Evolutionary conservation across 2,888 invertebrate species (phyloP).

Genomic region (Epirrhoe alternata): DNA sequence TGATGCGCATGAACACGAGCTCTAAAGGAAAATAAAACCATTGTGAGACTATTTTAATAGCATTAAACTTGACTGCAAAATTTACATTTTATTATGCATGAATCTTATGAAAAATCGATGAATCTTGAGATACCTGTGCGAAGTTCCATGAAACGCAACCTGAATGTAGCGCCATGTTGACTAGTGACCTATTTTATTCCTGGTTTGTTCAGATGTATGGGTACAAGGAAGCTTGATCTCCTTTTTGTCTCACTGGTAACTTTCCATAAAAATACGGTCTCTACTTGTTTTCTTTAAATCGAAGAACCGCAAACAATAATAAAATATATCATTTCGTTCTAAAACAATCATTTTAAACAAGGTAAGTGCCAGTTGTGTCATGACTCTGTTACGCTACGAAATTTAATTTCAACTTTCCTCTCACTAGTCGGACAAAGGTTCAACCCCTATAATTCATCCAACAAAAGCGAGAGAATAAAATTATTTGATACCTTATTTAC

Average conservation of each 20-base stretch:
- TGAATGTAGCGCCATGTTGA: background rate
- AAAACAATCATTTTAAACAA: background rate
- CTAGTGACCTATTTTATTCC: background rate
- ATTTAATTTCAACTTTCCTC: constrained; percentile 44
- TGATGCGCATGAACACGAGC: too few species aligned
- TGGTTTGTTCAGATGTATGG: background rate
- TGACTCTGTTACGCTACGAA: constrained; percentile 33
- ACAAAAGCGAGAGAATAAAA: constrained; percentile 42
- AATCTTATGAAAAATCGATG: too few species aligned
- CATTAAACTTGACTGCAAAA: too few species aligned
- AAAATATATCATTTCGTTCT: background rate
- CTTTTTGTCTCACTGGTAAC: background rate
- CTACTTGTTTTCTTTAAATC: background rate
- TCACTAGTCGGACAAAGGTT: constrained; percentile 40
- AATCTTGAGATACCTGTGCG: too few species aligned
- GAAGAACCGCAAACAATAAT: background rate
- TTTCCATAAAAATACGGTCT: background rate
- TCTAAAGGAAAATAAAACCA: too few species aligned
- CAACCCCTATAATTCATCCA: constrained; percentile 41
- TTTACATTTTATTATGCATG: too few species aligned
- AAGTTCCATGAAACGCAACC: background rate
- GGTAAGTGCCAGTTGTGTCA: constrained; percentile 28
- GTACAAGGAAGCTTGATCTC: too few species aligned
- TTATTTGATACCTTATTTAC: constrained; percentile 42
- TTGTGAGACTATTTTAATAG: too few species aligned